Percentiles rank a stretch among this genome's conserved stretches.
Evolutionary conservation across 2,888 invertebrate species (phyloP).

Genomic region (Ichneumon xanthorius): DNA sequence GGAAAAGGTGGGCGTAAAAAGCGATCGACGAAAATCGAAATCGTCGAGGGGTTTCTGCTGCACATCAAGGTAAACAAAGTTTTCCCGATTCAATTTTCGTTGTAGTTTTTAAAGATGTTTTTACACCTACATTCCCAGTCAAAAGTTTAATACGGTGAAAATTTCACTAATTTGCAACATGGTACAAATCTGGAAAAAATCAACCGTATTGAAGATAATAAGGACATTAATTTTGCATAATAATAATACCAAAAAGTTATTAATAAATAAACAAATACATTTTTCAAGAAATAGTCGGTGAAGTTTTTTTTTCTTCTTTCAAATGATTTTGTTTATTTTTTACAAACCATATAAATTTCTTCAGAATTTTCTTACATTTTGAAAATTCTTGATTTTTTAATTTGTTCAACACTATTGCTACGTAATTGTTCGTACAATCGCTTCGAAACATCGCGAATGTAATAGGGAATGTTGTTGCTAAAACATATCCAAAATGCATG

Average conservation of each 20-base stretch:
- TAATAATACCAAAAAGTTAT: too few species aligned
- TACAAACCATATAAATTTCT: too few species aligned
- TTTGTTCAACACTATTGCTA: background rate
- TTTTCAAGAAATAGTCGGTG: background rate
- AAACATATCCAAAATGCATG: background rate
- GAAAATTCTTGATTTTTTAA: background rate
- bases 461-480: background rate
- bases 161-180: too few species aligned
- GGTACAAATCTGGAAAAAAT: too few species aligned
- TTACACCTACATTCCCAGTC: background rate
- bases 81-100: background rate
- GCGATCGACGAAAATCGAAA: slow-evolving; percentile 25
- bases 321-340: too few species aligned
- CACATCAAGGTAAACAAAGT: slow-evolving; percentile 2
- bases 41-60: slow-evolving; percentile 32
- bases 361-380: background rate
- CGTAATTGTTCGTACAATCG: background rate
- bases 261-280: background rate
- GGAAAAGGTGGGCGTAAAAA: slow-evolving; percentile 6
- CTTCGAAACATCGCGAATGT: background rate
- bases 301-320: too few species aligned
- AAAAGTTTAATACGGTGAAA: too few species aligned
- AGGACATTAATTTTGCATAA: too few species aligned
- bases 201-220: too few species aligned
- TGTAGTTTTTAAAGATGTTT: background rate